These are phyloP conservation scores for Lasioglossum zephyrum DNA, from an alignment of 2,888 invertebrate species.

Conservation along the genomic window DNA sequence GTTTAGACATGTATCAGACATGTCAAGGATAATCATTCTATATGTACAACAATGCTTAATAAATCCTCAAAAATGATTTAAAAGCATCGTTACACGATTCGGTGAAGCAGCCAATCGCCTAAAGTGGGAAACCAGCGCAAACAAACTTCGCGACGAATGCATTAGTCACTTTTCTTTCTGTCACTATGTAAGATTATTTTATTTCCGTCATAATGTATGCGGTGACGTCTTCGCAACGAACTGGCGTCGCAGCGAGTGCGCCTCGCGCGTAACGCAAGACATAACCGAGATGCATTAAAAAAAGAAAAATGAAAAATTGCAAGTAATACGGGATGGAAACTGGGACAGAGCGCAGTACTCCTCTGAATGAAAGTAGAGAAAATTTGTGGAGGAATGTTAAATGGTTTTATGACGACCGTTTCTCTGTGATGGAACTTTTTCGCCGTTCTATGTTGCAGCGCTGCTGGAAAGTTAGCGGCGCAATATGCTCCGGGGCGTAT, in stretches of 20 bases:
- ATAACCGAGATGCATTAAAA: background rate
- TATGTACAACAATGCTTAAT: background rate
- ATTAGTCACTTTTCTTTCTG: background rate
- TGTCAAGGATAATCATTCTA: background rate
- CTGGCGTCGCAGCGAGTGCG: background rate
- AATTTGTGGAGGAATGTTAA: conserved; percentile 16
- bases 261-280: background rate
- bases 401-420: conserved; percentile 16
- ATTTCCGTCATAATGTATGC: conserved; percentile 11
- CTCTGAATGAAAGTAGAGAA: conserved; percentile 4
- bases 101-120: background rate
- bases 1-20: background rate
- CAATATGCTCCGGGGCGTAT: conserved; percentile 6
- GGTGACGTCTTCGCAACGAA: background rate
- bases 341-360: background rate
- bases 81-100: background rate
- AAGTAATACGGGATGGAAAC: conserved; percentile 9
- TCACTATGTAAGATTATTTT: conserved; percentile 9
- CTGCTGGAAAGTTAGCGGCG: background rate
- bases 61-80: background rate
- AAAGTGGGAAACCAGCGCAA: background rate
- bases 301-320: conserved; percentile 1
- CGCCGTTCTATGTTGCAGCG: background rate
- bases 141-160: background rate
- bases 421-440: conserved; percentile 12